Evolutionary conservation across 2,888 invertebrate genomes (phyloP), one percentile per base, ranked within the genome.

Genomic region (Lasioglossum vierecki): DNA sequence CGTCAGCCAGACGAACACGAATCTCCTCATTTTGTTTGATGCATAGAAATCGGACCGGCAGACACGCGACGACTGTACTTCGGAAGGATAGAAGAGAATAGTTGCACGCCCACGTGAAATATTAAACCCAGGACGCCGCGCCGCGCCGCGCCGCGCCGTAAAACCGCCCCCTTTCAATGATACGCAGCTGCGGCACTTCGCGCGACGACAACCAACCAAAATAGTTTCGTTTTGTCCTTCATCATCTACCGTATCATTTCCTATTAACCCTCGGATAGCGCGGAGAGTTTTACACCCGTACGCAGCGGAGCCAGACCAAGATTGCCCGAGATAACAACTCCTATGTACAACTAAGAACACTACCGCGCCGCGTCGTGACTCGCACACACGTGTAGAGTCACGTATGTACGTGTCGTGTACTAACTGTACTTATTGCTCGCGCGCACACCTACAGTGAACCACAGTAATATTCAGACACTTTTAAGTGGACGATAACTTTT

Each of bases 81-180:
- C 30, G 49, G 57, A 41, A 35, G 68, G 44, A 76, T 82, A 60
- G 41, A 70, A 30, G 22, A 68, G 53, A 71, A 76, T 76, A 81
- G 77, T 72, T 30, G 82, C 72, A 91, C 90, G 91, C 90, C 90
- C 91, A 91, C 66, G 68, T 87, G 91, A 85, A 89, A 90, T 22
- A 11, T 82, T 81, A 90, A 82, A 86, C 88, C 84, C 30, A 71
- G 78, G 49, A 46, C 49, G 39, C 41, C 30, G 57, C 86, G 35
- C 35, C 35, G 35, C 3, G 0, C 30, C 30, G 30, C 30, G 0
- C 30, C 30, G 30, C 30, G 30, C 30, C 30, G 30, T 30, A 30
- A 80, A 82, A 84, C 90, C 90, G 90, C 90, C 90, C 88, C 83
- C 80, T 84, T 80, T 49, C 53, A 4, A 41, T 49, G 26, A 63